Base-by-base conservation (phyloP, 2,113 vertebrate genomes). In the Syrrhaptes paradoxus region DNA sequence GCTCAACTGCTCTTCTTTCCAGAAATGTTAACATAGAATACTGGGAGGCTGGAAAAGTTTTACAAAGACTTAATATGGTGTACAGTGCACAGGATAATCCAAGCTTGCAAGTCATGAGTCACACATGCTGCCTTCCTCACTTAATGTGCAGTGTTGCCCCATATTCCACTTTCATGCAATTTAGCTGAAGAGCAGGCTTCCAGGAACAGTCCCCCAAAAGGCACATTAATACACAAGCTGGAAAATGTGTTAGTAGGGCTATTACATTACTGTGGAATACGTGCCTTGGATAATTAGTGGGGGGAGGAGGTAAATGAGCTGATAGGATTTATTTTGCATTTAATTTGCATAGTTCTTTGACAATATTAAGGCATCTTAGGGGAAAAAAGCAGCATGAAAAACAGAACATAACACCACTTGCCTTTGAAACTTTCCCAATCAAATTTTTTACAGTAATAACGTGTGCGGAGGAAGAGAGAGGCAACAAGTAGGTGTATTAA, bases 401-500 rank as follows among this genome's bases (percentile, higher is more conserved):
- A 1, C 61, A 89, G 84, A 31, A 45, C 38, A 20, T 57, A 87
- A 36, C 38, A 91, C 45, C 19, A 14, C 58, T 89, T 96, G 70
- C 65, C 51, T 95, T 85, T 95, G 74, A 93, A 79, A 66, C 87
- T 79, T 76, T 79, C 62, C 48, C 73, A 87, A 85, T 20, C 15
- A 70, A 89, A 94, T 87, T 57, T 13, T 65, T 85, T 93, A 67
- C 76, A n/a, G 76, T 85, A 87, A 94, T 89, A 81, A 85, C 4
- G 7, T 58, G 74, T 72, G 41, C 72, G n/a, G 87, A 90, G 85
- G 72, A 90, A 85, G 78, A 76, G 92, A 89, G 79, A 81, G 54
- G 59, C 83, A 78, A 96, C 83, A 81, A 89, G 85, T 77, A 94
- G 93, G 80, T 89, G 51, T 97, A 96, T 95, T 94, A 90, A 87